These are phyloP conservation scores for Chironomus riparius DNA, from an alignment of 2,888 invertebrate species.

Conservation along the genomic window DNA sequence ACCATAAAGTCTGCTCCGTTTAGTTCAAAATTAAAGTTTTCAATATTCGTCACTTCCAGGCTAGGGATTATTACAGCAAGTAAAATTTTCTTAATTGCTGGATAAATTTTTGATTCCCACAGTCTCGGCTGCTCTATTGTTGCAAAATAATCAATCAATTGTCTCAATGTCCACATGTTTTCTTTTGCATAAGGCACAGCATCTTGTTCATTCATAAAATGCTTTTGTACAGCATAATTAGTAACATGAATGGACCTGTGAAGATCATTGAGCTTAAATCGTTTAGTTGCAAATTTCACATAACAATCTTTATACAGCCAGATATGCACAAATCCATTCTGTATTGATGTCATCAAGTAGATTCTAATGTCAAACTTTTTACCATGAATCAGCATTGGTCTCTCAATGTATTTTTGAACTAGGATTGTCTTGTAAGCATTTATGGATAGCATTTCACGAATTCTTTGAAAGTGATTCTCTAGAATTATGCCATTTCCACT, in stretches of 20 bases:
- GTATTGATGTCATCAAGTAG: constrained; percentile 12
- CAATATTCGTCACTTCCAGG: constrained; percentile 54
- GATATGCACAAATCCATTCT: not conserved
- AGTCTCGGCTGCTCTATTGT: constrained; percentile 40
- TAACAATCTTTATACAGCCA: constrained; percentile 23
- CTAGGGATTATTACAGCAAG: constrained; percentile 62
- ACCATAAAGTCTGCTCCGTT: constrained; percentile 80
- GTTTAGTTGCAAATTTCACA: not conserved
- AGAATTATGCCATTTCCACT: constrained; percentile 61
- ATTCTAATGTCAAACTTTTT: constrained; percentile 17
- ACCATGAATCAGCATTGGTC: constrained; percentile 8
- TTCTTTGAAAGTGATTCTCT: too few relatives aligned
- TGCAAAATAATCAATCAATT: constrained; percentile 41
- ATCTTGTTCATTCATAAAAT: not conserved
- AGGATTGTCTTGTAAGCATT: too few relatives aligned
- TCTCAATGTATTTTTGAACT: constrained; percentile 74
- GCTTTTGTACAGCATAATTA: constrained; percentile 17
- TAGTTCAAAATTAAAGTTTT: constrained; percentile 67
- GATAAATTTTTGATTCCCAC: constrained; percentile 64
- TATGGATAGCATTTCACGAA: too few relatives aligned
- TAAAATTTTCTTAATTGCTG: constrained; percentile 71
- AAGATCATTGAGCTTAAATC: not conserved
- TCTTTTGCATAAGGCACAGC: not conserved
- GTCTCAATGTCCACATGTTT: constrained; percentile 15
- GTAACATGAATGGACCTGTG: constrained; percentile 15